Evolutionary conservation across 2,888 invertebrate genomes (phyloP).

Genomic region (Tortrix viridana): DNA sequence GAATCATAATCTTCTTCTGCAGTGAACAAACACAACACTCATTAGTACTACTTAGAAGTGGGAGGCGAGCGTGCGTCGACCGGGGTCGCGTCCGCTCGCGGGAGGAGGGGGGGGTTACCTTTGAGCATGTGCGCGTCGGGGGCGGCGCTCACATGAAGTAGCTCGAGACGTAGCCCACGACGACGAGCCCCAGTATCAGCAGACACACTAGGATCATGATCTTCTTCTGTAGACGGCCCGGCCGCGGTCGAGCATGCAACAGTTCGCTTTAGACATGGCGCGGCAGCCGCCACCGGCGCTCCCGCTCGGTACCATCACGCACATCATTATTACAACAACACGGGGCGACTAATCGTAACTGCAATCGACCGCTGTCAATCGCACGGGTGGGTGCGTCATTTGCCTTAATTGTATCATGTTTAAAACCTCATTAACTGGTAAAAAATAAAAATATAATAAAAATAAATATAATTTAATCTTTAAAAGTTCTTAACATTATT

Average conservation of each 20-base stretch:
- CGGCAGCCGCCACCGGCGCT: conserved; percentile 40
- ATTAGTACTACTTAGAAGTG: conserved; percentile 67
- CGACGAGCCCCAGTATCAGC: conserved; percentile 91
- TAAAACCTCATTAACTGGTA: conserved; percentile 37
- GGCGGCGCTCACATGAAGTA: conserved; percentile 81
- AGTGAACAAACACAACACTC: conserved; percentile 79
- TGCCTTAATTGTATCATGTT: conserved; percentile 56
- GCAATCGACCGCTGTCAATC: conserved; percentile 34
- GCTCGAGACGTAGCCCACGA: conserved; percentile 88
- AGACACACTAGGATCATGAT: conserved; percentile 96
- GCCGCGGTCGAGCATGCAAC: conserved; percentile 71
- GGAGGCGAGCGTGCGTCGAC: conserved; percentile 55
- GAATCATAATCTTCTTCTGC: conserved; percentile 97
- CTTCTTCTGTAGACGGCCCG: conserved; percentile 89
- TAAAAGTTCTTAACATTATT: conserved; percentile 67
- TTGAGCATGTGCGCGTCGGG: conserved; percentile 67
- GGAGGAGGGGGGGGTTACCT: conserved; percentile 63
- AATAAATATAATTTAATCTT: conserved; percentile 77
- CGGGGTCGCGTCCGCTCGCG: conserved; percentile 45
- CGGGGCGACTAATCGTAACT: conserved; percentile 36
- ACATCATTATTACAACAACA: conserved; percentile 31
- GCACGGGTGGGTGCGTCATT: conserved; percentile 73
- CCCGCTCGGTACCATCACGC: conserved; percentile 46
- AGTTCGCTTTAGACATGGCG: conserved; percentile 71
- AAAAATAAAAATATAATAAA: conserved; percentile 71